Conservation (phyloP, 2,888 invertebrate genomes). For the Stenodema calcarata region DNA sequence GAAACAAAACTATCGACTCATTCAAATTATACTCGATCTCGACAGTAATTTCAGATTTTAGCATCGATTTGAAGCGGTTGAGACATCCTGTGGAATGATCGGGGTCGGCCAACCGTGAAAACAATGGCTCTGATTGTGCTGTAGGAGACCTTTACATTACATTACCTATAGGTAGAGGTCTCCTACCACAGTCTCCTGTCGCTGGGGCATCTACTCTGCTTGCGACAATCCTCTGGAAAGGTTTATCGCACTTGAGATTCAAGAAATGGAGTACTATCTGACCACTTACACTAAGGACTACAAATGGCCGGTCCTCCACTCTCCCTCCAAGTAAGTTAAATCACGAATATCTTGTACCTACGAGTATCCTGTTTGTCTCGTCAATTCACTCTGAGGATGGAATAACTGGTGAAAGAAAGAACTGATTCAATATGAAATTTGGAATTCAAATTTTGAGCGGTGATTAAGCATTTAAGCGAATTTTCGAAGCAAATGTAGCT, state of each 20-base stretch:
- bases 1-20: not conserved
- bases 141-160: not conserved
- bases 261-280: conserved; percentile 53
- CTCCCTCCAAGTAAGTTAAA: conserved; percentile 38
- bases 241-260: no score
- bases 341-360: no score
- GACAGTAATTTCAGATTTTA: not conserved
- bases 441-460: no score
- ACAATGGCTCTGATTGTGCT: not conserved
- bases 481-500: no score
- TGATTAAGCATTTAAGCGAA: no score
- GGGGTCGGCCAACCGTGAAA: not conserved
- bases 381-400: no score
- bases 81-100: not conserved
- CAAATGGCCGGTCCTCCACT: conserved; percentile 51
- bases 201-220: not conserved
- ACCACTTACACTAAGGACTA: conserved; percentile 53
- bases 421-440: no score
- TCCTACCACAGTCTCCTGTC: not conserved
- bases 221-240: no score
- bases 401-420: no score
- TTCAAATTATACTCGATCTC: not conserved
- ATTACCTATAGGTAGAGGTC: not conserved
- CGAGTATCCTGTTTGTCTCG: no score
- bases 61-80: not conserved